Conservation (phyloP, 2,113 vertebrate species). For the Budorcas taxicolor region DNA sequence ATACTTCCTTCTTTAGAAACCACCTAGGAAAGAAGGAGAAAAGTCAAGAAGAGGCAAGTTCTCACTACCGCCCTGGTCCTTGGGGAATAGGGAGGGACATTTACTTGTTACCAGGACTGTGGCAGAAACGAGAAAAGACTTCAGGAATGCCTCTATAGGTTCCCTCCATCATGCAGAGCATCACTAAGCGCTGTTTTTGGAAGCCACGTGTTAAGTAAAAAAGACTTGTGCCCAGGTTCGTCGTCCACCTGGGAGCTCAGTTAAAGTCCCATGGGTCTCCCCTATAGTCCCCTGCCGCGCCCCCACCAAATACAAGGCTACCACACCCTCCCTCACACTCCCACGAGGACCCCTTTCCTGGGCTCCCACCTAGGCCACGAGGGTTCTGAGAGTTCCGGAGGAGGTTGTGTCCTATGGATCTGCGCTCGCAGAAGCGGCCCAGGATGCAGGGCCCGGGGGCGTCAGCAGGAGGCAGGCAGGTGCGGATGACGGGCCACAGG, state of each 20-base stretch:
- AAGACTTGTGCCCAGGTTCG: neutral
- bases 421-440: neutral
- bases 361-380: conserved; percentile 37
- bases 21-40: neutral
- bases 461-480: neutral
- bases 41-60: neutral
- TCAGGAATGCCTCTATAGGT: neutral
- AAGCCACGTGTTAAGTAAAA: neutral
- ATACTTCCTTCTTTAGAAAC: conserved; percentile 49
- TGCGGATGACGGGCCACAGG: neutral
- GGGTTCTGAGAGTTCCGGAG: conserved; percentile 55
- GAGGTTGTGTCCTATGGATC: conserved; percentile 40
- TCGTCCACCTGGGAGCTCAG: neutral
- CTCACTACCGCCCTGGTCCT: neutral
- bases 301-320: neutral
- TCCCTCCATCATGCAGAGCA: neutral
- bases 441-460: neutral
- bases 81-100: neutral
- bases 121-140: neutral
- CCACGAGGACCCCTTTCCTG: accelerated
- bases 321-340: neutral
- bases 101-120: neutral
- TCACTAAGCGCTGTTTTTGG: neutral
- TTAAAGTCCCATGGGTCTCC: neutral
- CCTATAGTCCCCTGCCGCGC: accelerated